These are phyloP conservation scores for Phrynocephalus versicolor DNA, from an alignment of 2,113 vertebrate genomes.

Conservation along the genomic window DNA sequence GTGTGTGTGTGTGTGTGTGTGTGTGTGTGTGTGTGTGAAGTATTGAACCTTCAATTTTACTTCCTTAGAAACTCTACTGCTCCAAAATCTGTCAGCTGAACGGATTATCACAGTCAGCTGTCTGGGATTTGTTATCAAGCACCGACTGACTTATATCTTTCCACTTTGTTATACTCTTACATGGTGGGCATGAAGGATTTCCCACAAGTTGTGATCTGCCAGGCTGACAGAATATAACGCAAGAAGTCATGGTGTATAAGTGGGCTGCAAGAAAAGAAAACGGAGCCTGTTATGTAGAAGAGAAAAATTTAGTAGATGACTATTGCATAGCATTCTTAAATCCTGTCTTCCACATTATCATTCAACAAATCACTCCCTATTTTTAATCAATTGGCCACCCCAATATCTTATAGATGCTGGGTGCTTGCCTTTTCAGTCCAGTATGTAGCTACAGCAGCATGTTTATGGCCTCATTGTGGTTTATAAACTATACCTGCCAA, in stretches of 20 bases:
- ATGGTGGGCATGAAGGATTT: background rate
- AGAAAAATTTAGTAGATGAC: too few species aligned
- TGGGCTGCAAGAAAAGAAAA: background rate
- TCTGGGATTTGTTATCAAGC: background rate
- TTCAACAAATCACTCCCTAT: too few species aligned
- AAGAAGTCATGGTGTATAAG: background rate
- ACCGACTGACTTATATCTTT: background rate
- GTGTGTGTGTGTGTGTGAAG: too few species aligned
- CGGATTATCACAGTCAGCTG: background rate
- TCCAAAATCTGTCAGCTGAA: background rate
- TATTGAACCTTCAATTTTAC: background rate
- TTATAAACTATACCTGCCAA: background rate
- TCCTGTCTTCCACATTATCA: too few species aligned
- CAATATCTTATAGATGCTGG: background rate
- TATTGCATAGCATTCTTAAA: too few species aligned
- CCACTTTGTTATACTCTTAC: background rate
- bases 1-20: too few species aligned
- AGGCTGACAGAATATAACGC: conserved; percentile 4
- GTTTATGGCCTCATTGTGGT: background rate
- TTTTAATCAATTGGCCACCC: too few species aligned
- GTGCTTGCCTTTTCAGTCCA: background rate
- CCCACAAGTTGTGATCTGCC: background rate
- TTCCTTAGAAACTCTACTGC: background rate
- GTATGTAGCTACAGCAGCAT: background rate
- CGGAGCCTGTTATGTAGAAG: too few species aligned